A percentile compares a stretch with the other conserved stretches of the same genome.
phyloP scores from a whole-genome alignment of 2,113 vertebrate genomes.

The Muntiacus reevesi region DNA sequence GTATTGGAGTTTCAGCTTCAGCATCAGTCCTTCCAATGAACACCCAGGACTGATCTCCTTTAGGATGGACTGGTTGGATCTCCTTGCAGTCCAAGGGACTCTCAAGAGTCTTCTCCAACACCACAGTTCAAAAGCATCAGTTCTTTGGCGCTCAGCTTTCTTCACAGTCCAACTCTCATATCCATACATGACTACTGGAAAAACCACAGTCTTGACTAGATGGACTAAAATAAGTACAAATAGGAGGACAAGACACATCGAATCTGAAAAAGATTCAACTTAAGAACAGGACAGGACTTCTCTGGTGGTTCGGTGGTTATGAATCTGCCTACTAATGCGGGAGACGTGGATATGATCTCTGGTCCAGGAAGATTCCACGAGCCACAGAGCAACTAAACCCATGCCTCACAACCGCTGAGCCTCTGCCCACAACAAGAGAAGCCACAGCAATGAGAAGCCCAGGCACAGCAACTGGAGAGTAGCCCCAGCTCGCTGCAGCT shows the following conservation, averaged over 20 bases:
- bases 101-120: too few relatives aligned
- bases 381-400: background rate
- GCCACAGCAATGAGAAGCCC: background rate
- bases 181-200: too few relatives aligned
- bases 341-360: background rate
- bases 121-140: too few relatives aligned
- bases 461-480: too few relatives aligned
- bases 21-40: too few relatives aligned
- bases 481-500: background rate
- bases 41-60: too few relatives aligned
- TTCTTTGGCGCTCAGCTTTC: too few relatives aligned
- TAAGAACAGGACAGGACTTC: background rate
- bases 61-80: too few relatives aligned
- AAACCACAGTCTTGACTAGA: too few relatives aligned
- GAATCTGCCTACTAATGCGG: background rate
- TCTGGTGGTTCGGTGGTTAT: background rate
- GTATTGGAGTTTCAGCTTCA: too few relatives aligned
- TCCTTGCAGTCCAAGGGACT: too few relatives aligned
- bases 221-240: background rate
- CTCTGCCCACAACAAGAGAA: background rate
- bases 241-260: background rate
- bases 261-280: background rate
- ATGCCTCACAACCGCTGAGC: background rate
- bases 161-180: too few relatives aligned
- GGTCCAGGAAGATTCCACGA: background rate